Evolutionary conservation across 2,113 vertebrate species (phyloP).

Genomic region (Psammodynastes pulverulentus): DNA sequence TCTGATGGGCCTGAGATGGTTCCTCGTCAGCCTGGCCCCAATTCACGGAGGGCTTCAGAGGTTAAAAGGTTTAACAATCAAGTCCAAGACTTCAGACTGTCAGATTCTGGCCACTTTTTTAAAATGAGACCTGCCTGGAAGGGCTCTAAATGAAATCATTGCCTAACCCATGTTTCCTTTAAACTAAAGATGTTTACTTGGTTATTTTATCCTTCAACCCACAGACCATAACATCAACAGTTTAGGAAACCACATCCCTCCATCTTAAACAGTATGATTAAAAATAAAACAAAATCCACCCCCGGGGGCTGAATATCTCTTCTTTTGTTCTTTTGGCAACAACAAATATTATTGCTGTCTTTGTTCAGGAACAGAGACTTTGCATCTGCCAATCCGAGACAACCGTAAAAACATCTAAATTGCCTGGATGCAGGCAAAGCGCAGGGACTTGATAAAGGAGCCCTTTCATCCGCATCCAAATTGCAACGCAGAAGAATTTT

Average conservation of each 20-base stretch:
- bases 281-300: not conserved
- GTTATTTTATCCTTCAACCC: not conserved
- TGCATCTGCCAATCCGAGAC: not conserved
- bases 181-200: not conserved
- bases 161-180: not conserved
- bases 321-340: not conserved
- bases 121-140: not conserved
- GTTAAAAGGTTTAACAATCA: not conserved
- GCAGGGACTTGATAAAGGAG: not conserved
- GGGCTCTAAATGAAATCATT: not conserved
- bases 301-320: not conserved
- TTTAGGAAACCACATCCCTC: not conserved
- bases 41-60: not conserved
- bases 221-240: not conserved
- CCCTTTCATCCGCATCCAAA: not conserved
- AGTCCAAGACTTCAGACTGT: not conserved
- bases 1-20: not conserved
- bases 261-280: not conserved
- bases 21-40: not conserved
- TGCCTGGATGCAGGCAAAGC: not conserved
- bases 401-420: not conserved
- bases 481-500: not conserved
- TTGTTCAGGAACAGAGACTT: not conserved
- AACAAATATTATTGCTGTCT: not conserved
- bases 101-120: not conserved